Evolutionary conservation across 2,888 invertebrate species (phyloP).

Genomic region (Amblyteles armatorius): DNA sequence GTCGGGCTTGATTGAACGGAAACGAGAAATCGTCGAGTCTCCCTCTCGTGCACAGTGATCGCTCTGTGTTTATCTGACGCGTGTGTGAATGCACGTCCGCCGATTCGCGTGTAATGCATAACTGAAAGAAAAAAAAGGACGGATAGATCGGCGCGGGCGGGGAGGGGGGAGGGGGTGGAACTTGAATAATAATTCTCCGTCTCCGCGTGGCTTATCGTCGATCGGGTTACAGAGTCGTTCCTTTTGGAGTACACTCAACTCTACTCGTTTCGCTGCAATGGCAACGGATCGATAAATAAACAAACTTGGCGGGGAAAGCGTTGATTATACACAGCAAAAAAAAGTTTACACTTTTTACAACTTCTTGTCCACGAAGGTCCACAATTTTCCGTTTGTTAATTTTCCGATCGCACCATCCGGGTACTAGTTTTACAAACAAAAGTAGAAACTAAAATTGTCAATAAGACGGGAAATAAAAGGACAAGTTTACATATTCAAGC

Average conservation of each 20-base stretch:
- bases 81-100: conserved; percentile 11
- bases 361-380: too few relatives aligned
- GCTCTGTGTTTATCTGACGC: conserved; percentile 62
- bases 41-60: conserved; percentile 60
- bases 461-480: too few relatives aligned
- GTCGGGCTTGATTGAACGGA: conserved; percentile 67
- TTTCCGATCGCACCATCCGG: too few relatives aligned
- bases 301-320: conserved; percentile 37
- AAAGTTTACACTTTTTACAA: too few relatives aligned
- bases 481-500: too few relatives aligned
- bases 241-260: conserved; percentile 39
- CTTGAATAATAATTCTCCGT: conserved; percentile 67
- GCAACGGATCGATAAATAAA: conserved; percentile 43
- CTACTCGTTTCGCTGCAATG: conserved; percentile 45
- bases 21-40: conserved; percentile 69
- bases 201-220: conserved; percentile 65
- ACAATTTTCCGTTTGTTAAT: too few relatives aligned
- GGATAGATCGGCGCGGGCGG: conserved; percentile 8
- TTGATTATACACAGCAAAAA: background rate
- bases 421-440: too few relatives aligned
- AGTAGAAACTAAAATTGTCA: too few relatives aligned
- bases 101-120: conserved; percentile 6
- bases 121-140: conserved; percentile 41
- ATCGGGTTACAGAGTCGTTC: conserved; percentile 59
- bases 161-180: conserved; percentile 1